These are phyloP conservation scores for Yponomeuta plumbellus DNA, from an alignment of 2,888 invertebrate genomes.

Conservation along the genomic window DNA sequence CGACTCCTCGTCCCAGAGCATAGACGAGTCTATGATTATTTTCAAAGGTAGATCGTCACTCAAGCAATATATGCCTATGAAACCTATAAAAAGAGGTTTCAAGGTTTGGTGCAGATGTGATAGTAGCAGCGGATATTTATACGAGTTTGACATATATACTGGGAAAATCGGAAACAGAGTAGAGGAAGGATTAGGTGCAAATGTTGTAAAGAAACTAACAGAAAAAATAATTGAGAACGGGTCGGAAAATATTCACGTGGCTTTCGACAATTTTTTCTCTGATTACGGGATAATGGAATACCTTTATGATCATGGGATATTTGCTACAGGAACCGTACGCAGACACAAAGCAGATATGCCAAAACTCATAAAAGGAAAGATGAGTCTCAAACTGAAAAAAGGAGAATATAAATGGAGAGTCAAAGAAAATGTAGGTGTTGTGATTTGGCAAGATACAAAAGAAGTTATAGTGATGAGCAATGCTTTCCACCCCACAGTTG, in stretches of 20 bases:
- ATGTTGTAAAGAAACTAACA: conserved; percentile 11
- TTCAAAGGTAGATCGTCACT: conserved; percentile 25
- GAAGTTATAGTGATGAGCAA: background rate
- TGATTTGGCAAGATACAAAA: conserved; percentile 6
- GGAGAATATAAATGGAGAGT: background rate
- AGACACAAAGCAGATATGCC: background rate
- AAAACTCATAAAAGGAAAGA: background rate
- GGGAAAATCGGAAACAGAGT: conserved; percentile 11
- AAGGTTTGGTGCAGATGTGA: conserved; percentile 26
- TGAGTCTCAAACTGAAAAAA: background rate
- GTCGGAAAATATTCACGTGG: conserved; percentile 14
- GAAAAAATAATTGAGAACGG: conserved; percentile 8
- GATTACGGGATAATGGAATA: background rate
- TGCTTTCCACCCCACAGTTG: background rate
- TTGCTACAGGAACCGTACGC: conserved; percentile 5
- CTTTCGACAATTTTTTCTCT: conserved; percentile 21
- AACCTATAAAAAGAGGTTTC: conserved; percentile 28
- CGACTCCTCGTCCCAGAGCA: conserved; percentile 21
- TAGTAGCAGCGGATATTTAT: conserved; percentile 15
- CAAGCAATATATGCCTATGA: conserved; percentile 28
- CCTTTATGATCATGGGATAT: conserved; percentile 4
- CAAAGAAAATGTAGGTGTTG: background rate
- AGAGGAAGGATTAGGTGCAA: conserved; percentile 8
- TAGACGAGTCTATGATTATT: conserved; percentile 28
- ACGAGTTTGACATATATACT: conserved; percentile 14